Conservation (phyloP, 2,888 invertebrate genomes). For the Frankliniella fusca region DNA sequence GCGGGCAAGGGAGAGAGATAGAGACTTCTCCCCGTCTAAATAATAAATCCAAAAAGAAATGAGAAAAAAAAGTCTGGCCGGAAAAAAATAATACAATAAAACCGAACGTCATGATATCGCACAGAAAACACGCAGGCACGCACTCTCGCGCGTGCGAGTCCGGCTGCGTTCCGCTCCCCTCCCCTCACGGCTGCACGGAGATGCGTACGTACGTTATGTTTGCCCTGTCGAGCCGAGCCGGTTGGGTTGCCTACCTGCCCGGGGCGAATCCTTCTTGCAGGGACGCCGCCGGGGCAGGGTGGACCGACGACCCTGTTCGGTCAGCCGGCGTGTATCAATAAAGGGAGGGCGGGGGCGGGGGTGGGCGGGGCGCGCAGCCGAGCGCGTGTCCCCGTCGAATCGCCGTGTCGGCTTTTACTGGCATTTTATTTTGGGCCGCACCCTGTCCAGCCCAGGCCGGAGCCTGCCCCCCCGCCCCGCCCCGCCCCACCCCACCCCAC, state of each 20-base stretch:
- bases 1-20: neutral
- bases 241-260: too few species aligned
- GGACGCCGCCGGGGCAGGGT: neutral
- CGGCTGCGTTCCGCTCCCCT: neutral
- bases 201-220: neutral
- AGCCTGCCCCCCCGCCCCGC: neutral
- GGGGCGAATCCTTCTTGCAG: too few species aligned
- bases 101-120: neutral
- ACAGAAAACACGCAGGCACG: neutral
- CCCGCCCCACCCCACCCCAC: neutral
- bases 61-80: neutral
- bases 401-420: slow-evolving; percentile 13
- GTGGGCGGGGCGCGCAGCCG: too few species aligned
- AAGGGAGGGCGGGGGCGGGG: too few species aligned
- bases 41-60: neutral
- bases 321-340: too few species aligned
- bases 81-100: neutral
- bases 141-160: neutral
- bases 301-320: too few species aligned
- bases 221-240: neutral
- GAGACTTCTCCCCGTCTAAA: neutral
- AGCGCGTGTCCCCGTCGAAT: neutral
- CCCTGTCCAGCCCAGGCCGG: too few species aligned
- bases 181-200: neutral
- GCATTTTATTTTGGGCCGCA: slow-evolving; percentile 16